phyloP scores from a whole-genome alignment of 2,113 vertebrate genomes.

The Podocnemis expansa region DNA sequence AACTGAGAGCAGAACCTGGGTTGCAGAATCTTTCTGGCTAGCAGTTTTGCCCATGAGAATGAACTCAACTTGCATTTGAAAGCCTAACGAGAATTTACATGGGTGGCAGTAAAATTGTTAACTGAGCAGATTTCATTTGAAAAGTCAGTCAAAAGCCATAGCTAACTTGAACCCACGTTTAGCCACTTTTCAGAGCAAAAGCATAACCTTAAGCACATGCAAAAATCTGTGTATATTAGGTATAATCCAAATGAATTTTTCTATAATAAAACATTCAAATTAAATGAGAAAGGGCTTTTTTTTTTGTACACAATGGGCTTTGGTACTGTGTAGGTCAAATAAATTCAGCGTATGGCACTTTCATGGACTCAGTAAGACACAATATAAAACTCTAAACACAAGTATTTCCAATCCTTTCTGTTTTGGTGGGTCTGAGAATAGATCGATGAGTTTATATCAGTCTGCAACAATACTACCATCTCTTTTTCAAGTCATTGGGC shows the following conservation, averaged over 20 bases:
- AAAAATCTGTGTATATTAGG: slow-evolving; percentile 31
- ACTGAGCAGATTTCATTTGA: neutral
- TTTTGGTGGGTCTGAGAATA: slow-evolving; percentile 29
- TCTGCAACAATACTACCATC: slow-evolving; percentile 13
- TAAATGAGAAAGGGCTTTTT: neutral
- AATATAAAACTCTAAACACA: neutral
- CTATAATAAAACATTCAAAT: slow-evolving; percentile 3
- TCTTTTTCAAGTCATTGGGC: slow-evolving; percentile 48
- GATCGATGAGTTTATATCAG: slow-evolving; percentile 51
- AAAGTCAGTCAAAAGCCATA: neutral
- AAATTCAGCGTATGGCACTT: slow-evolving; percentile 29
- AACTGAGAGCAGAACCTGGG: neutral
- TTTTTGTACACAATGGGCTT: neutral
- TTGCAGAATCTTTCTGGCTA: neutral
- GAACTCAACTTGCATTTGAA: neutral
- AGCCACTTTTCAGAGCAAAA: neutral
- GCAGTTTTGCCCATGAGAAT: neutral
- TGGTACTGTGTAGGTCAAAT: slow-evolving; percentile 14
- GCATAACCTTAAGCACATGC: neutral
- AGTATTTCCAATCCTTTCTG: slow-evolving; percentile 44
- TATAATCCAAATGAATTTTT: slow-evolving; percentile 5
- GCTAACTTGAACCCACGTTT: neutral
- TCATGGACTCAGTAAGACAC: slow-evolving; percentile 30
- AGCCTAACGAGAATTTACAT: neutral
- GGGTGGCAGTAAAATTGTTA: neutral